Base-by-base conservation (phyloP, 2,888 invertebrate species). In the Chymomyza fuscimana region DNA sequence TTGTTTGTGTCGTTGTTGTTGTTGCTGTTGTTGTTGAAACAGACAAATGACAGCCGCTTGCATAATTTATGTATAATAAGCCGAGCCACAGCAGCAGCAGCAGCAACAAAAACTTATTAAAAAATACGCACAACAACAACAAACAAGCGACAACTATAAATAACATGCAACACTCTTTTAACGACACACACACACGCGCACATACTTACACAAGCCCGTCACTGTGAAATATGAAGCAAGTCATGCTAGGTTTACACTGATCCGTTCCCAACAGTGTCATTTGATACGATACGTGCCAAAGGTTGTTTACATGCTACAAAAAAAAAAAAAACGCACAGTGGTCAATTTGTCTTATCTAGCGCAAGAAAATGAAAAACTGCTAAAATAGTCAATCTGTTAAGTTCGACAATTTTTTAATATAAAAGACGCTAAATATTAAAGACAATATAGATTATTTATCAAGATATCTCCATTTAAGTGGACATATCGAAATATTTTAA, bases 1-100 rank as follows among this genome's bases (percentile, higher is more conserved):
- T 46, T 58, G 64, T 68, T 65, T 19, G 25, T 61, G 32, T 66
- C 52, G 72, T 63, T 73, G 67, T 15, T 29, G 60, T 19, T 32
- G 36, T 61, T 36, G 52, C 3, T 16, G 36, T 65, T 64, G 73
- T 62, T 60, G 59, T 12, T 56, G 16, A 32, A 29, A 50, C 72
- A 65, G 69, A 61, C 69, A 69, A 69, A 69, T 69, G 69, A 61
- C 61, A 25, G 65, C 25, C n/a, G 68, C 73, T 25, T 58, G 80
- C 88, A 88, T 81, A 81, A 87, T 84, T 83, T 87, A 83, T 83
- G 82, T 81, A 82, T 76, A 86, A 84, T 86, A 79, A 82, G 78
- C 79, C 81, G 51, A 76, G 79, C 76, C 81, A 80, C 77, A 79
- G 73, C 51, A 15, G 16, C 51, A 51, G 16, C 74, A 73, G 75